These are phyloP conservation scores for Megaceryle alcyon DNA, from an alignment of 2,797 vertebrate species.

Conservation along the genomic window DNA sequence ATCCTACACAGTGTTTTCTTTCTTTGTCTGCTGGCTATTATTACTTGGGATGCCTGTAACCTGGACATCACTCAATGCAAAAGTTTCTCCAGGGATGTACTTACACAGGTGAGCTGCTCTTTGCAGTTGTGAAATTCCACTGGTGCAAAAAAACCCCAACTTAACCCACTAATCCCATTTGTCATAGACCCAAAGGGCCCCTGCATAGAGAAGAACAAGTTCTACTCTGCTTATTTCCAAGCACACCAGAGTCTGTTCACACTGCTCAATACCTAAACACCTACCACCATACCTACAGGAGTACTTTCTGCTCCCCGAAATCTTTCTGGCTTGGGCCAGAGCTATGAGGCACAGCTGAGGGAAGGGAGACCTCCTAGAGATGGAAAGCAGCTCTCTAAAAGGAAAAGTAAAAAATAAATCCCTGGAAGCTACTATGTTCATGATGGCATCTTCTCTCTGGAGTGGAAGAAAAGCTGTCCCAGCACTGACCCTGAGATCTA, in stretches of 20 bases:
- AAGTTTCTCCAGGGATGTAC: not conserved
- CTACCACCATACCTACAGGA: not conserved
- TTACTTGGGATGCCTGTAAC: not conserved
- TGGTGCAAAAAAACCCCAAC: not conserved
- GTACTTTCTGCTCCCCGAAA: not conserved
- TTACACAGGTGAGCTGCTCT: not conserved
- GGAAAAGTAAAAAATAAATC: not conserved
- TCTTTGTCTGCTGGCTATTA: not conserved
- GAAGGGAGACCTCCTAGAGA: not conserved
- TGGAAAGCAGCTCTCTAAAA: not conserved
- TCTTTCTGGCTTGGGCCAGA: not conserved
- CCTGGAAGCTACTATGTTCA: not conserved
- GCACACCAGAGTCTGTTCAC: not conserved
- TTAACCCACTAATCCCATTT: not conserved
- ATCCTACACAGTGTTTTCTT: not conserved
- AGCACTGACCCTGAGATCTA: accelerated
- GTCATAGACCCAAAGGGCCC: not conserved
- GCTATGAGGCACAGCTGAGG: not conserved
- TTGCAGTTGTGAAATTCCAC: not conserved
- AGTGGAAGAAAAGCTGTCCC: not conserved
- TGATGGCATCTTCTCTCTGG: not conserved
- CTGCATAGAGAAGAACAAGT: not conserved
- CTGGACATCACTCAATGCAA: not conserved
- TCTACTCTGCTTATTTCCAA: not conserved
- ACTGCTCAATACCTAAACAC: not conserved